phyloP scores from a whole-genome alignment of 37 sponge, comb jelly and placozoan genomes.

The Bolinopsis microptera region DNA sequence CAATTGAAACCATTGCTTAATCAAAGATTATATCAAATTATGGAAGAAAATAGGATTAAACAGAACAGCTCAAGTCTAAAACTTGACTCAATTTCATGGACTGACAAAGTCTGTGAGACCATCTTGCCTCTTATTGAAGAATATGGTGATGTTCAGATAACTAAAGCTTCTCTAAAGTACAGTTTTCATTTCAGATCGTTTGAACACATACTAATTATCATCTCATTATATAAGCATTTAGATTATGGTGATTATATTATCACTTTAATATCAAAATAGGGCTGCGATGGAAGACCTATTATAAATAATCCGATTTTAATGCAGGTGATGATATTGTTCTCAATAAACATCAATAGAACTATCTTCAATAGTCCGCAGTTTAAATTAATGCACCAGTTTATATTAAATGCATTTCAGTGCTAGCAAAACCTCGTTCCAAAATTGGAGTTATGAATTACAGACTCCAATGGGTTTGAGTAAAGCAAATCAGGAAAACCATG shows the following conservation, averaged over 20 bases:
- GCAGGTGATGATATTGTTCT: too few species aligned
- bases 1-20: conserved; percentile 20
- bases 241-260: too few species aligned
- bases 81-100: neutral
- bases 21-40: neutral
- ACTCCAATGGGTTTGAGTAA: neutral
- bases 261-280: too few species aligned
- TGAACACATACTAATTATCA: too few species aligned
- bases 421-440: neutral
- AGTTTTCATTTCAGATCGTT: too few species aligned
- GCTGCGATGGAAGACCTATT: too few species aligned
- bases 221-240: too few species aligned
- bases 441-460: neutral
- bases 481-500: neutral
- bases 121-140: neutral
- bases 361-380: too few species aligned
- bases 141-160: neutral
- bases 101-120: neutral
- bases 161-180: neutral
- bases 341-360: too few species aligned
- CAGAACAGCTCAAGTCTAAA: neutral
- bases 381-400: too few species aligned
- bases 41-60: neutral
- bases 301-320: too few species aligned
- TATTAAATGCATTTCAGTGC: neutral